Evolutionary conservation across 2,888 invertebrate genomes (phyloP).

Genomic region (Apodemia mormo): DNA sequence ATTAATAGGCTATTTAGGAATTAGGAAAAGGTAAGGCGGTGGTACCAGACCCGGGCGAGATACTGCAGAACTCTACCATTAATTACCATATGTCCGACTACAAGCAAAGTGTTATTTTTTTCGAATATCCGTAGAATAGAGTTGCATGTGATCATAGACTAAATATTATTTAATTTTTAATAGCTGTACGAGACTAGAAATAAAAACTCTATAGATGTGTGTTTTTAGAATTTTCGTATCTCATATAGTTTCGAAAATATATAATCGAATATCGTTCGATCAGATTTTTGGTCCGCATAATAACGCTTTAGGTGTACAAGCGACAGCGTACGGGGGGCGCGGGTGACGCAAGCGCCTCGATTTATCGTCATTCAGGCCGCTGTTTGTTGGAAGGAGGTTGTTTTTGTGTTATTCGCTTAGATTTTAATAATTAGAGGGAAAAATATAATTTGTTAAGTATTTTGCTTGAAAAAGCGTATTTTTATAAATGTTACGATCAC

Average conservation of each 20-base stretch:
- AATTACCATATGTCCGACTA: too few relatives aligned
- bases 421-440: constrained; percentile 5
- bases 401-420: constrained; percentile 15
- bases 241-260: constrained; percentile 31
- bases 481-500: constrained; percentile 18
- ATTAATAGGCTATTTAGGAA: too few relatives aligned
- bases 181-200: constrained; percentile 28
- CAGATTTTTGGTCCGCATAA: constrained; percentile 14
- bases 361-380: constrained; percentile 18
- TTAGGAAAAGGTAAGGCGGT: too few relatives aligned
- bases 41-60: too few relatives aligned
- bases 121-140: constrained; percentile 31
- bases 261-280: constrained; percentile 30
- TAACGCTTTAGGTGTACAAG: constrained; percentile 14
- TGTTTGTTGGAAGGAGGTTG: constrained; percentile 16
- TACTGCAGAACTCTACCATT: too few relatives aligned
- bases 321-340: neutral
- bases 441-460: neutral
- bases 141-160: constrained; percentile 33
- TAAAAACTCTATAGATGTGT: constrained; percentile 24
- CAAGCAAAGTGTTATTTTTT: too few relatives aligned
- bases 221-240: constrained; percentile 32
- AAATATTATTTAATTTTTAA: constrained; percentile 28
- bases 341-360: constrained; percentile 11
- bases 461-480: constrained; percentile 15